Conservation (phyloP, 2,888 invertebrate species). For the Microchrysa polita region DNA sequence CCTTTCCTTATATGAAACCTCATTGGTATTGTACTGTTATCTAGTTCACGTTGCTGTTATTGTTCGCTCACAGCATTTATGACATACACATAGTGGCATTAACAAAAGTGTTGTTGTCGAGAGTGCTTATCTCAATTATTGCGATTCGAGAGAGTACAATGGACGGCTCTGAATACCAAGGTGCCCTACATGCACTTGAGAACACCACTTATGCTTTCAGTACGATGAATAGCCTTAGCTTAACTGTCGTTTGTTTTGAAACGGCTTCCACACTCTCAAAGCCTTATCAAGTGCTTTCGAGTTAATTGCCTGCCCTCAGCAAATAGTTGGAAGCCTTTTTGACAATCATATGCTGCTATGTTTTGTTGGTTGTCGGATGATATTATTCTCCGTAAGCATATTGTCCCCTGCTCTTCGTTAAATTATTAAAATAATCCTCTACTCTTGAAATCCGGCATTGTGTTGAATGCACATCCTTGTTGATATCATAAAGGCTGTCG, state of each 20-base stretch:
- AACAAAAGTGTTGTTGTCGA: conserved; percentile 36
- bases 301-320: conserved; percentile 35
- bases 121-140: conserved; percentile 41
- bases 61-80: not conserved
- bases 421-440: conserved; percentile 20
- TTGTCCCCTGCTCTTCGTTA: not conserved
- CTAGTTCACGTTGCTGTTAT: no score
- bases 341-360: conserved; percentile 29
- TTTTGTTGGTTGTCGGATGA: not conserved
- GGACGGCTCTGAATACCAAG: not conserved
- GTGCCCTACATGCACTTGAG: not conserved
- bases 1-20: no score
- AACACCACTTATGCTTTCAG: not conserved
- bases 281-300: conserved; percentile 30
- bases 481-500: conserved; percentile 23
- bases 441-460: no score
- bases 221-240: not conserved
- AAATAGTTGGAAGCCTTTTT: conserved; percentile 33
- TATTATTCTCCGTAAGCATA: not conserved
- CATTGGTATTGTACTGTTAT: no score
- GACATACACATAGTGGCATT: not conserved
- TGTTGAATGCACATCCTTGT: conserved; percentile 29
- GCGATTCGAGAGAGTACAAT: conserved; percentile 23
- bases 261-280: not conserved
- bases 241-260: not conserved